Evolutionary conservation across 1,140 invertebrate species (phyloP).

Genomic region (Thaumatotibia leucotreta): DNA sequence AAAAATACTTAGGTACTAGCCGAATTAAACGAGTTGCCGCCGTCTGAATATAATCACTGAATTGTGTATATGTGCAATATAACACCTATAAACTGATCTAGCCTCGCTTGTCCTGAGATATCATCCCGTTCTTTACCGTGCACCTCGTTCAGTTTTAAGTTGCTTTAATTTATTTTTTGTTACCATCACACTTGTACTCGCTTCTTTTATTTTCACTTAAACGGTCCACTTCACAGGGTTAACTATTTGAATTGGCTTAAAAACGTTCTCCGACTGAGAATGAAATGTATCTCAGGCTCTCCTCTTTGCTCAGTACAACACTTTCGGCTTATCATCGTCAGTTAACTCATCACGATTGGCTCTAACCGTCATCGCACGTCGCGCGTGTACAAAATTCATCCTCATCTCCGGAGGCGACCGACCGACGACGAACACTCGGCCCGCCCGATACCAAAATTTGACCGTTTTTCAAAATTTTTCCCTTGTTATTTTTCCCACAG

Average conservation of each 20-base stretch:
- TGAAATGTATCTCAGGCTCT: constrained; percentile 85
- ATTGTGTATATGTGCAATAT: constrained; percentile 70
- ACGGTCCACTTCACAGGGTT: constrained; percentile 76
- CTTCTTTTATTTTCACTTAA: constrained; percentile 76
- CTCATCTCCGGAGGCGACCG: constrained; percentile 13
- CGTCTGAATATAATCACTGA: constrained; percentile 57
- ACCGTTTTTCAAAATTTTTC: constrained; percentile 72
- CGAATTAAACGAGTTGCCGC: constrained; percentile 25
- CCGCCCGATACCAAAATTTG: constrained; percentile 43
- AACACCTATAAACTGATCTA: constrained; percentile 70
- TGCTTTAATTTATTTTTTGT: constrained; percentile 70
- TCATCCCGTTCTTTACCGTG: constrained; percentile 72
- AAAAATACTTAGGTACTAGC: neutral
- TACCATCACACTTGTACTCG: constrained; percentile 68
- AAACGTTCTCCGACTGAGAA: constrained; percentile 70
- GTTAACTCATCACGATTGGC: constrained; percentile 74
- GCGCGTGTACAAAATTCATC: constrained; percentile 29
- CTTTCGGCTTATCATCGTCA: constrained; percentile 71
- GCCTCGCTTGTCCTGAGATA: constrained; percentile 74
- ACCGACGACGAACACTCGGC: constrained; percentile 29
- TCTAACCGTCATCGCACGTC: constrained; percentile 60
- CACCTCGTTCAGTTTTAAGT: constrained; percentile 75
- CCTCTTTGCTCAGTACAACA: constrained; percentile 86
- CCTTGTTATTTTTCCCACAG: constrained; percentile 85
- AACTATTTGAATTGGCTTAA: constrained; percentile 74